Conservation (phyloP, 2,888 invertebrate genomes). For the Mylabris sibirica region DNA sequence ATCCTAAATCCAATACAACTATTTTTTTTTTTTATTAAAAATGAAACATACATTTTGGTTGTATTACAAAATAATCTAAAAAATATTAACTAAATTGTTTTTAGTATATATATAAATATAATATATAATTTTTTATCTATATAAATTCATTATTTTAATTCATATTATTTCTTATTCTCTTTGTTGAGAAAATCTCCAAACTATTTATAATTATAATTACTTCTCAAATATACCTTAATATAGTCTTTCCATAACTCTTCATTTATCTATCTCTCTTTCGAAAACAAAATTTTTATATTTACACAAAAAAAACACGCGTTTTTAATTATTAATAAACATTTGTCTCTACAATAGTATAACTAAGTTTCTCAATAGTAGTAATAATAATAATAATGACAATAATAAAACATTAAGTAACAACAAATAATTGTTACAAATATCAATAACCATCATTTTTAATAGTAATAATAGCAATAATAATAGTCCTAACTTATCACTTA, state of each 20-base stretch:
- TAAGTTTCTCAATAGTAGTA: conserved; percentile 14
- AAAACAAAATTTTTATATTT: conserved; percentile 24
- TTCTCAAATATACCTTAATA: conserved; percentile 27
- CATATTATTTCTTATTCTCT: conserved; percentile 15
- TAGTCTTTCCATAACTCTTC: conserved; percentile 11
- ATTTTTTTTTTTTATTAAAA: conserved; percentile 47
- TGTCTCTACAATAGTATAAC: conserved; percentile 26
- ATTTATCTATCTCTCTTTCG: background rate
- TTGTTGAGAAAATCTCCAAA: conserved; percentile 9
- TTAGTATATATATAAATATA: conserved; percentile 36
- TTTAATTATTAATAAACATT: conserved; percentile 25
- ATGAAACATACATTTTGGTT: conserved; percentile 44
- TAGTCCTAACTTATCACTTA: background rate
- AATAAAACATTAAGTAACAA: conserved; percentile 32
- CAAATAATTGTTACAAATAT: conserved; percentile 29
- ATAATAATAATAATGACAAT: conserved; percentile 5
- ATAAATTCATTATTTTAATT: conserved; percentile 35
- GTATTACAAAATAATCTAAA: conserved; percentile 48
- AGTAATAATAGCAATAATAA: background rate
- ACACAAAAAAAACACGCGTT: conserved; percentile 38
- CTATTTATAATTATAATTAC: conserved; percentile 36
- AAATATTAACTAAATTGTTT: conserved; percentile 42
- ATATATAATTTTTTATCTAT: conserved; percentile 32
- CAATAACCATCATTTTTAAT: conserved; percentile 30
- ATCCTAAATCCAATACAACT: conserved; percentile 41